These are phyloP conservation scores for Volucella bombylans DNA, from an alignment of 2,888 invertebrate genomes.

Conservation along the genomic window DNA sequence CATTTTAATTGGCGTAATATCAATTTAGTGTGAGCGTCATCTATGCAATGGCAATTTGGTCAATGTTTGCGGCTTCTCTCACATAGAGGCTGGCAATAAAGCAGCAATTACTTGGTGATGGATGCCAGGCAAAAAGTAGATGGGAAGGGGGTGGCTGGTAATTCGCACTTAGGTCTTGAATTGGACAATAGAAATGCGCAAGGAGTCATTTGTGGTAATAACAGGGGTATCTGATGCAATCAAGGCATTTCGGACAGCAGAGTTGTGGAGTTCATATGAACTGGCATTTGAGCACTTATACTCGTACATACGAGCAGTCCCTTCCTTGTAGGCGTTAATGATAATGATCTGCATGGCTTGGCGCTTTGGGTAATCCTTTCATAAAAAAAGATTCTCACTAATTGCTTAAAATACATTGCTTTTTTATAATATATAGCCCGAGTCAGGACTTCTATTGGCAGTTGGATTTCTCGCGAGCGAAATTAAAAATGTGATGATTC, in stretches of 20 bases:
- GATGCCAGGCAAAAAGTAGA: conserved; percentile 2
- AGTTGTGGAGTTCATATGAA: background rate
- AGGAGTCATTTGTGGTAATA: conserved; percentile 25
- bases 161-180: conserved; percentile 37
- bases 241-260: conserved; percentile 14
- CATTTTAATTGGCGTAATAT: conserved; percentile 82
- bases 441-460: too few relatives aligned
- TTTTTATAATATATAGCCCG: too few relatives aligned
- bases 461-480: too few relatives aligned
- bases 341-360: background rate
- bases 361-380: too few relatives aligned
- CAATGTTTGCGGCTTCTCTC: conserved; percentile 49
- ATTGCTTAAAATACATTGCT: too few relatives aligned
- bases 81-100: conserved; percentile 44
- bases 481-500: too few relatives aligned
- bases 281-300: too few relatives aligned
- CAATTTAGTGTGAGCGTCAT: conserved; percentile 77
- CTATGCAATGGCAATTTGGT: conserved; percentile 46
- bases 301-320: background rate
- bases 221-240: conserved; percentile 24
- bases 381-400: too few relatives aligned
- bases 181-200: conserved; percentile 31
- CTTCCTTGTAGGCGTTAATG: conserved; percentile 2
- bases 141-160: conserved; percentile 28
- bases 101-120: conserved; percentile 56